Conservation (phyloP, 2,113 vertebrate species). For the Scopus umbretta region DNA sequence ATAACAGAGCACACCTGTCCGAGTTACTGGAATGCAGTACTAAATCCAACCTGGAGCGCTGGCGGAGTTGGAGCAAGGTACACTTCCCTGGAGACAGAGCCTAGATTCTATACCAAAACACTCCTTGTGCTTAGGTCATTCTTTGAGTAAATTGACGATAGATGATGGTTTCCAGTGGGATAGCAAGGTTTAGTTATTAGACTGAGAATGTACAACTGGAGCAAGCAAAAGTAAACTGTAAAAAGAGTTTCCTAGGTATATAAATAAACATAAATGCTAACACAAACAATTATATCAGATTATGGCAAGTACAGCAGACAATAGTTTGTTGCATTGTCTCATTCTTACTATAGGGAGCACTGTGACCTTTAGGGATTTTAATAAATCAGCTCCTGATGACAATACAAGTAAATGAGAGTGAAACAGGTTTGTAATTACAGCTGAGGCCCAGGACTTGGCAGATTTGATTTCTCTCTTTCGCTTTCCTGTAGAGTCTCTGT, state of each 20-base stretch:
- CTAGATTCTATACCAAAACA: background rate
- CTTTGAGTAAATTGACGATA: slow-evolving; percentile 13
- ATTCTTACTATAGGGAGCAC: background rate
- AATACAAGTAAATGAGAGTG: background rate
- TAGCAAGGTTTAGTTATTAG: background rate
- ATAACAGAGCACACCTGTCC: background rate
- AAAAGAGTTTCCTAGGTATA: slow-evolving; percentile 17
- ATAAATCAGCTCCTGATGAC: slow-evolving; percentile 8
- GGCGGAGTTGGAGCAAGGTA: background rate
- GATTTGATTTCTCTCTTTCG: background rate
- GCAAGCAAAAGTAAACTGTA: slow-evolving; percentile 21
- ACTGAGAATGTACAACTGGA: background rate
- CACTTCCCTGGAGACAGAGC: background rate
- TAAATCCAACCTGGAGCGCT: background rate
- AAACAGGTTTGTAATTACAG: background rate
- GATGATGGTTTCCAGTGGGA: slow-evolving; percentile 8
- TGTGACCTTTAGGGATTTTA: background rate
- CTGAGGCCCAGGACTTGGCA: background rate
- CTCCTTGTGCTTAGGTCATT: background rate
- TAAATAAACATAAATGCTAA: slow-evolving; percentile 10
- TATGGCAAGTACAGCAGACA: background rate
- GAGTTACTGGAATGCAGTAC: background rate
- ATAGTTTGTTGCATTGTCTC: background rate
- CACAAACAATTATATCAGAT: background rate
- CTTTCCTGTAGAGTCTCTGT: background rate